phyloP scores from a whole-genome alignment of 2,888 invertebrate genomes.

The Hypsopygia costalis region DNA sequence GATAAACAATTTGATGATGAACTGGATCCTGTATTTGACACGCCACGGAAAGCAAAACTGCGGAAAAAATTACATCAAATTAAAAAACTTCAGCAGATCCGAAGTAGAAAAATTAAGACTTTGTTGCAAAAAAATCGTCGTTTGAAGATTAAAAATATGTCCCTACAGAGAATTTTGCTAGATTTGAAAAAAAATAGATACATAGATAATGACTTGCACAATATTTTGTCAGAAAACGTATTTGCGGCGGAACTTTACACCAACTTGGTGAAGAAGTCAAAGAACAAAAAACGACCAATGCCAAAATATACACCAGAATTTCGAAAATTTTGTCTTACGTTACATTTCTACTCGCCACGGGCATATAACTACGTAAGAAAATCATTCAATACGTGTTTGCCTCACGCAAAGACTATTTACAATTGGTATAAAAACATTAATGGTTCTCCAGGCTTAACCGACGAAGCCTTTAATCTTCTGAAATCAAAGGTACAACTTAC shows the following conservation, averaged over 20 bases:
- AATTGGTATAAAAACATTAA: slow-evolving; percentile 11
- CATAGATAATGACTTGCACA: slow-evolving; percentile 14
- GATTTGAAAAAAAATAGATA: slow-evolving; percentile 12
- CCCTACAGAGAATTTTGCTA: background rate
- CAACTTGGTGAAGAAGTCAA: slow-evolving; percentile 12
- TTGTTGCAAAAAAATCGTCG: slow-evolving; percentile 1
- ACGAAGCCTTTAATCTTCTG: slow-evolving; percentile 21
- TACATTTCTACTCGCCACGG: slow-evolving; percentile 18
- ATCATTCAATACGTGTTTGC: slow-evolving; percentile 22
- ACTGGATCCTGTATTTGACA: background rate
- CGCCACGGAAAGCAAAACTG: background rate
- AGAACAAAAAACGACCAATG: slow-evolving; percentile 12
- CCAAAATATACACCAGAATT: slow-evolving; percentile 17
- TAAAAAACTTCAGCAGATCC: background rate
- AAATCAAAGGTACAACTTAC: slow-evolving; percentile 14
- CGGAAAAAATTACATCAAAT: slow-evolving; percentile 1
- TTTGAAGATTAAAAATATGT: background rate
- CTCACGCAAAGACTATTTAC: slow-evolving; percentile 18
- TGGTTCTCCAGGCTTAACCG: slow-evolving; percentile 20
- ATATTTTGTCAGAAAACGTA: slow-evolving; percentile 14
- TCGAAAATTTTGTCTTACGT: slow-evolving; percentile 21
- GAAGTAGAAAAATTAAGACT: background rate
- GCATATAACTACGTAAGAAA: slow-evolving; percentile 22
- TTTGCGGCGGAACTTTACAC: slow-evolving; percentile 19
- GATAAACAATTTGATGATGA: background rate